Evolutionary conservation across 1,140 invertebrate genomes (phyloP).

Genomic region (Ruditapes philippinarum): DNA sequence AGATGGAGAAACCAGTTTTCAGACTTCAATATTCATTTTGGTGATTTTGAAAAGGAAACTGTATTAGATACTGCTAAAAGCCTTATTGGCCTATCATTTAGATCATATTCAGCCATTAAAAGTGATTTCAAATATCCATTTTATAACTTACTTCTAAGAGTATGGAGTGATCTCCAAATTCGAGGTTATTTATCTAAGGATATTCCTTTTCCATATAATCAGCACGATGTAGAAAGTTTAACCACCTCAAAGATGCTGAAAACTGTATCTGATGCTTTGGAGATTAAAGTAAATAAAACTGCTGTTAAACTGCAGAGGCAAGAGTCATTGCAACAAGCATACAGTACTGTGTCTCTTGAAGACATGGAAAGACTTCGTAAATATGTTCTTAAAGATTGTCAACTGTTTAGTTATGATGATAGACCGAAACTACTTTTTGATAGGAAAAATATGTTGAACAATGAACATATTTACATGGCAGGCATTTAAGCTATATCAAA

Average conservation of each 20-base stretch:
- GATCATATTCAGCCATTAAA: slow-evolving; percentile 3
- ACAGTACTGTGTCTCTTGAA: not conserved
- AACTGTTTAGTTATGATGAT: slow-evolving; percentile 60
- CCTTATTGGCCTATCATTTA: slow-evolving; percentile 29
- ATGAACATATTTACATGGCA: not conserved
- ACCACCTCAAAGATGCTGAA: not conserved
- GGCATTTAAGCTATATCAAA: too few species aligned
- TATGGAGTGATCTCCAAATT: slow-evolving; percentile 72
- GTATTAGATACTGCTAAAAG: slow-evolving; percentile 37
- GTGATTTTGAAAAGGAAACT: slow-evolving; percentile 66
- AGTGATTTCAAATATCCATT: slow-evolving; percentile 57
- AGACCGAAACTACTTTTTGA: slow-evolving; percentile 38
- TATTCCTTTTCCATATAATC: slow-evolving; percentile 41
- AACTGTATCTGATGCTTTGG: not conserved
- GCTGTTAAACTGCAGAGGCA: slow-evolving; percentile 1
- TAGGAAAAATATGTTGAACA: not conserved
- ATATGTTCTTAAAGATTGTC: slow-evolving; percentile 48
- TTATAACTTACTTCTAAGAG: slow-evolving; percentile 45
- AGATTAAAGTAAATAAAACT: not conserved
- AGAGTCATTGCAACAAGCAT: slow-evolving; percentile 44
- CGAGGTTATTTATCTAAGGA: slow-evolving; percentile 67
- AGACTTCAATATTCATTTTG: slow-evolving; percentile 57
- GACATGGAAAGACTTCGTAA: slow-evolving; percentile 41
- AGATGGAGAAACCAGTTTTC: slow-evolving; percentile 60
- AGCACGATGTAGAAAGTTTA: not conserved